Base-by-base conservation (phyloP, 2,113 vertebrate species). In the Lathamus discolor region DNA sequence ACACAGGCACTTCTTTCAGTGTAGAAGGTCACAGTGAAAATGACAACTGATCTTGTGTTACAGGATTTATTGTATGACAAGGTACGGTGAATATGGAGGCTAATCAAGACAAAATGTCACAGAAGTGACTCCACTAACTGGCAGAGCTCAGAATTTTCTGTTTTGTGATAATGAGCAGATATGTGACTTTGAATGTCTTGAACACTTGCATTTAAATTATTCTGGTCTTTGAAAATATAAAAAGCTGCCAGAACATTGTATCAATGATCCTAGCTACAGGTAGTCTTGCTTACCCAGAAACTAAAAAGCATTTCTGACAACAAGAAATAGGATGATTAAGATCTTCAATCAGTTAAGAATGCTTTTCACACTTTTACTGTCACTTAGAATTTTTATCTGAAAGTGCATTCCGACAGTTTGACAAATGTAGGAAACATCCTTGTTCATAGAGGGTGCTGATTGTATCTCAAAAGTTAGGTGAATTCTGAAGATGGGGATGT, bases 391-490 rank as follows among this genome's bases (percentile, higher is more conserved):
- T 46, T 64, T 72, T 70, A 22, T 66, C 35, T 63, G 66, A 74
- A 81, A 68, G 37, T 33, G 5, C 43, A 49, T 83, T 73, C 19
- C 43, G 77, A 61, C 35, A 41, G 55, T 51, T 64, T 48, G 43
- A 55, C 0, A 3, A 29, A 46, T 43, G 12, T 29, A 51, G 61
- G 46, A 80, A 59, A 81, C 41, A 57, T 12, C 10, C 4, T 70
- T 81, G 25, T 61, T 91, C 14, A 3, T 68, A 73, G 8, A 0
- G 0, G 10, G 3, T 17, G 9, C 51, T 78, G 80, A 13, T 33
- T 72, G 35, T 35, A 33, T 91, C 39, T 35, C 44, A 28, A 23
- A 79, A 64, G 23, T 51, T 73, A 80, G 3, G 33, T 84, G n/a
- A 66, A 13, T 76, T 93, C 48, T 85, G 66, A 64, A 76, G 27